Evolutionary conservation across 2,888 invertebrate species (phyloP).

Genomic region (Philaethria dido): DNA sequence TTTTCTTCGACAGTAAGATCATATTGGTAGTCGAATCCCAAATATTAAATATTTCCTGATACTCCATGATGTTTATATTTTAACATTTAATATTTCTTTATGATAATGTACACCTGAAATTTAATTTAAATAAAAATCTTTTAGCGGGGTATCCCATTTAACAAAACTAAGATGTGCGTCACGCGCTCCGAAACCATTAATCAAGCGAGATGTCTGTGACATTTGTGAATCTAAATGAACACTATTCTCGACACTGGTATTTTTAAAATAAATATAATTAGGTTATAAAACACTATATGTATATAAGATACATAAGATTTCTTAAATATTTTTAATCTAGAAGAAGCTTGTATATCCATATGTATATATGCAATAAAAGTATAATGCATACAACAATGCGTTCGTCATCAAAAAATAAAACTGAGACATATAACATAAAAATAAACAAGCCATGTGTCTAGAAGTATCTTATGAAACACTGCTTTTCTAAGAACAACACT

Average conservation of each 20-base stretch:
- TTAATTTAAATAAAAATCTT: not conserved
- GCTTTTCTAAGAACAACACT: not conserved
- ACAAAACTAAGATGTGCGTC: slow-evolving; percentile 38
- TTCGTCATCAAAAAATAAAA: not conserved
- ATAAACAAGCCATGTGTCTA: not conserved
- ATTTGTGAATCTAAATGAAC: slow-evolving; percentile 38
- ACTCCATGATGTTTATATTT: not conserved
- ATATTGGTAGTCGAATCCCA: too few species aligned
- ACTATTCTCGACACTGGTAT: slow-evolving; percentile 28
- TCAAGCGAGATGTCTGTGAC: slow-evolving; percentile 38
- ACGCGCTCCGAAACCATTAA: slow-evolving; percentile 34
- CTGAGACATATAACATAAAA: not conserved
- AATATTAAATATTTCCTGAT: too few species aligned
- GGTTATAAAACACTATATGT: slow-evolving; percentile 4
- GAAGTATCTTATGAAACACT: not conserved
- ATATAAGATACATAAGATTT: not conserved
- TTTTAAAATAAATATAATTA: slow-evolving; percentile 36
- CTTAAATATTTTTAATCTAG: too few species aligned
- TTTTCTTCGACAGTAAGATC: too few species aligned
- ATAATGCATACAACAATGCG: not conserved
- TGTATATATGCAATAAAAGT: too few species aligned
- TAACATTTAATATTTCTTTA: not conserved
- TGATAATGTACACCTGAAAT: not conserved
- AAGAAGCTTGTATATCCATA: too few species aligned
- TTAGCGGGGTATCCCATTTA: slow-evolving; percentile 20